phyloP scores from a whole-genome alignment of 64 coral and sea anemone genomes.

The Montipora capricornis region DNA sequence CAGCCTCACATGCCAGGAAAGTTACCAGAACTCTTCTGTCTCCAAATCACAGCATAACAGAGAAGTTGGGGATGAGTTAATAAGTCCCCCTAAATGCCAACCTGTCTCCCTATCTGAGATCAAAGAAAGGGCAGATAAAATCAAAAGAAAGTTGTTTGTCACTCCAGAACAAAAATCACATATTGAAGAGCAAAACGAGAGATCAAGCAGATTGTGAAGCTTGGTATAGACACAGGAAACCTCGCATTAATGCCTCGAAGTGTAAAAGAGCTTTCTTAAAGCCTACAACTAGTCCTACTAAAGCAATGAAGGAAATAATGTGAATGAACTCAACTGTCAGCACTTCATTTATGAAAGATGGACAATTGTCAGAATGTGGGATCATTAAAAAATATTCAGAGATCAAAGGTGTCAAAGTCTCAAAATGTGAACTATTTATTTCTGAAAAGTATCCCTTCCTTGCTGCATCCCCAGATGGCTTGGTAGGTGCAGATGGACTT shows the following conservation, averaged over 20 bases:
- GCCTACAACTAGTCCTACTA: conserved; percentile 59
- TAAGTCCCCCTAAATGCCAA: conserved; percentile 54
- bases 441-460: conserved; percentile 65
- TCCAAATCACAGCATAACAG: background rate
- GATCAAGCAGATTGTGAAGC: conserved; percentile 33
- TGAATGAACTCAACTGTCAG: background rate
- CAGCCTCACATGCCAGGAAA: conserved; percentile 11
- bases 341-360: conserved; percentile 34
- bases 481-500: conserved; percentile 59
- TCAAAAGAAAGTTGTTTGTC: conserved; percentile 42
- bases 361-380: conserved; percentile 37
- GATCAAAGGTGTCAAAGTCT: conserved; percentile 43
- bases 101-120: conserved; percentile 65
- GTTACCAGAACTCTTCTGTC: background rate
- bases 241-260: conserved; percentile 52
- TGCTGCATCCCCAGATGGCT: conserved; percentile 74
- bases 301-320: conserved; percentile 49
- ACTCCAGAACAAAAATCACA: conserved; percentile 49
- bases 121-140: conserved; percentile 74
- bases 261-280: conserved; percentile 60
- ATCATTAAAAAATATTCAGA: conserved; percentile 60
- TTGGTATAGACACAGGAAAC: conserved; percentile 42
- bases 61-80: background rate
- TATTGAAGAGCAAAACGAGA: conserved; percentile 31
- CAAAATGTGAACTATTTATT: conserved; percentile 69